These are phyloP conservation scores for Caerostris extrusa DNA, from an alignment of 1,140 invertebrate genomes.

Conservation along the genomic window DNA sequence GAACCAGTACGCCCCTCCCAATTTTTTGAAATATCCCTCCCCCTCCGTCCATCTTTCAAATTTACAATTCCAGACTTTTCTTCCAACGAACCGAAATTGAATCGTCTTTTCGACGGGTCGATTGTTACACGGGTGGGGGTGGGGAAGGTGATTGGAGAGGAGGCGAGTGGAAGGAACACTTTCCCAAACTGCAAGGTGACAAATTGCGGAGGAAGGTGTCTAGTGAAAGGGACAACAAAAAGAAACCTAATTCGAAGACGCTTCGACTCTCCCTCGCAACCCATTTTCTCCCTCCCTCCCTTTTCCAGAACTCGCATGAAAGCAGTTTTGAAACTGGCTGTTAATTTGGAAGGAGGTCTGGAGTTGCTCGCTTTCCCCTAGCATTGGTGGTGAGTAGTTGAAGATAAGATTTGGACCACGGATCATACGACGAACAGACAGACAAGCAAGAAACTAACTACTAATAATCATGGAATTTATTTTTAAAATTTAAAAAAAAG, in stretches of 20 bases:
- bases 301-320: neutral
- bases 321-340: neutral
- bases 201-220: constrained; percentile 36
- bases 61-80: constrained; percentile 26
- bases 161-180: neutral
- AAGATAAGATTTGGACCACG: neutral
- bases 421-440: too few relatives aligned
- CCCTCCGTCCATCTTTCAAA: neutral
- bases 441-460: too few relatives aligned
- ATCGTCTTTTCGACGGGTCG: constrained; percentile 29
- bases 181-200: constrained; percentile 27
- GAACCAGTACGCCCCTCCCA: neutral
- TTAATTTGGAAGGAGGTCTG: neutral
- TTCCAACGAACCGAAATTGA: constrained; percentile 5
- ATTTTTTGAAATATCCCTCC: neutral
- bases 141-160: neutral
- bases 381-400: neutral
- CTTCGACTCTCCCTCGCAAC: neutral
- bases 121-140: neutral
- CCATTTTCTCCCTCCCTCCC: neutral
- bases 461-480: too few relatives aligned
- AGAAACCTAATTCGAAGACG: constrained; percentile 36
- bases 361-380: neutral
- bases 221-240: constrained; percentile 31
- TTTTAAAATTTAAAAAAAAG: too few relatives aligned